phyloP scores from a whole-genome alignment of 2,888 invertebrate genomes.

The Iselma pallidipennis region DNA sequence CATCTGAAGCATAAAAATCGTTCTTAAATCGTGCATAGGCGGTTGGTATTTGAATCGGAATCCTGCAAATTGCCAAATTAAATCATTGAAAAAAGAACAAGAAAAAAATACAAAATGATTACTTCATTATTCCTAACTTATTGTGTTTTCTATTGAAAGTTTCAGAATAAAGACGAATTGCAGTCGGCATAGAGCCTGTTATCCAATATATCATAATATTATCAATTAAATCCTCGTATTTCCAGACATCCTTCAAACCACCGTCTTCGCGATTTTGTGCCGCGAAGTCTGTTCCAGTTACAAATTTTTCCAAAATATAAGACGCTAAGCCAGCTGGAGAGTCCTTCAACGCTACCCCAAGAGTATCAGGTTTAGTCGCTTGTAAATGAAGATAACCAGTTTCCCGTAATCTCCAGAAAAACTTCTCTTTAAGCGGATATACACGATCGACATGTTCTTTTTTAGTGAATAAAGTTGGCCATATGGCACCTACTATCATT shows the following conservation, averaged over 20 bases:
- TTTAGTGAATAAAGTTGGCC: constrained; percentile 59
- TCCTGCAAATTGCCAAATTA: constrained; percentile 53
- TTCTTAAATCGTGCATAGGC: constrained; percentile 76
- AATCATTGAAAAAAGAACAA: not conserved
- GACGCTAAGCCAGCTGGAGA: constrained; percentile 86
- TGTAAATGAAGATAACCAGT: constrained; percentile 76
- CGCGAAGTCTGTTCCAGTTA: constrained; percentile 67
- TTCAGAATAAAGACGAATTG: constrained; percentile 77
- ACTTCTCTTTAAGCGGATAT: constrained; percentile 59
- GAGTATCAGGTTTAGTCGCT: constrained; percentile 86
- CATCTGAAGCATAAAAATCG: constrained; percentile 66
- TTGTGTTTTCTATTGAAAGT: constrained; percentile 45
- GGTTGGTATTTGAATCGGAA: constrained; percentile 69
- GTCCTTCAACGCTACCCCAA: constrained; percentile 72
- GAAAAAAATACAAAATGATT: not conserved
- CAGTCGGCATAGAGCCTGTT: constrained; percentile 70
- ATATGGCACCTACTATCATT: constrained; percentile 56
- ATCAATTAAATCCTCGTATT: constrained; percentile 73
- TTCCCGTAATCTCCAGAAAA: constrained; percentile 56
- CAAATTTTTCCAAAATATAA: constrained; percentile 89
- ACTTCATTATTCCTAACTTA: constrained; percentile 19
- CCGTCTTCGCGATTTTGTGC: constrained; percentile 64
- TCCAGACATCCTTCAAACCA: constrained; percentile 66
- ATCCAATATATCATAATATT: constrained; percentile 84
- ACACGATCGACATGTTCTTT: constrained; percentile 58